Conservation (phyloP, 2,888 invertebrate genomes). For the Aphelenchoides bicaudatus region DNA sequence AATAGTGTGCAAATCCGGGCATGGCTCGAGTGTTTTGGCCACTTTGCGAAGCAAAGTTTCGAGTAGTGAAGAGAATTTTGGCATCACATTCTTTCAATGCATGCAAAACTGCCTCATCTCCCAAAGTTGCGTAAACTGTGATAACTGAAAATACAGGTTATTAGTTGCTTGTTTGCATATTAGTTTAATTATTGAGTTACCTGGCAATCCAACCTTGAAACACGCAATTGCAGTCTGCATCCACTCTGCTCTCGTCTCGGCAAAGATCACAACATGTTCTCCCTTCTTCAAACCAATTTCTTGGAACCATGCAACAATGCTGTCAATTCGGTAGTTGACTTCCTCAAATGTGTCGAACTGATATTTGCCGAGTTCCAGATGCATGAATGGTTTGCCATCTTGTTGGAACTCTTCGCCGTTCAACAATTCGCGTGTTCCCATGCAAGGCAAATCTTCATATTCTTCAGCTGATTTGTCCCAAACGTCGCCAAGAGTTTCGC, state of each 20-base stretch:
- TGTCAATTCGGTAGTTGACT: constrained; percentile 70
- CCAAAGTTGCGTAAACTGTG: constrained; percentile 92
- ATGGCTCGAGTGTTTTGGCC: constrained; percentile 53
- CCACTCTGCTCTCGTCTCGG: constrained; percentile 97
- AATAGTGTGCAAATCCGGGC: constrained; percentile 44
- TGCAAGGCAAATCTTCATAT: constrained; percentile 47
- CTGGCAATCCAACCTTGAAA: constrained; percentile 85
- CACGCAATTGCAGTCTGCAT: constrained; percentile 91
- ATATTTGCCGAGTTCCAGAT: constrained; percentile 65
- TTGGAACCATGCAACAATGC: constrained; percentile 80
- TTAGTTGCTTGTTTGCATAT: neutral
- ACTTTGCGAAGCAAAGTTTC: constrained; percentile 87
- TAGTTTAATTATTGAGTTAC: constrained; percentile 62
- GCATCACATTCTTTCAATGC: constrained; percentile 96
- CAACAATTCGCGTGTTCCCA: constrained; percentile 63
- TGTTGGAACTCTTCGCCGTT: constrained; percentile 87
- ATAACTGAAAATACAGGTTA: constrained; percentile 69
- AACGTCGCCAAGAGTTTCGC: constrained; percentile 62
- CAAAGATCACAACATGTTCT: constrained; percentile 78
- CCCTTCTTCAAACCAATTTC: constrained; percentile 68
- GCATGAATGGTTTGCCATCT: constrained; percentile 90
- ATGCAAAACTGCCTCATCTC: constrained; percentile 91
- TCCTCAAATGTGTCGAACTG: constrained; percentile 45
- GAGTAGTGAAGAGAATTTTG: constrained; percentile 83
- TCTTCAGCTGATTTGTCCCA: constrained; percentile 59